Percentiles rank a stretch among this genome's conserved stretches.
These are phyloP conservation scores for Drosophila tani DNA, from an alignment of 1,140 invertebrate genomes.

Conservation along the genomic window DNA sequence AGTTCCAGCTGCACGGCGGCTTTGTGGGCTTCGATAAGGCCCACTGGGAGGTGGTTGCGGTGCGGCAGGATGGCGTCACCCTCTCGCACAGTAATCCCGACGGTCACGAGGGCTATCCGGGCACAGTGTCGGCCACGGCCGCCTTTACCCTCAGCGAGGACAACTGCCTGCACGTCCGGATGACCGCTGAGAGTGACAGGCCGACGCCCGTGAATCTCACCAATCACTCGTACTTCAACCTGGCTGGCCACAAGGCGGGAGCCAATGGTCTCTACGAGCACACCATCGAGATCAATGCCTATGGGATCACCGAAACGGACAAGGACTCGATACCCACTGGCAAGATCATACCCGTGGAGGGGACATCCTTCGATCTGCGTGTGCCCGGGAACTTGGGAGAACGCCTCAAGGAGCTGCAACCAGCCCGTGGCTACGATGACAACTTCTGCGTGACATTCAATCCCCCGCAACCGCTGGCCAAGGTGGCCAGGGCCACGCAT, in stretches of 20 bases:
- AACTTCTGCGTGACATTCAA: conserved; percentile 89
- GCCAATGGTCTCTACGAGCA: conserved; percentile 90
- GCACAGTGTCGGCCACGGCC: conserved; percentile 89
- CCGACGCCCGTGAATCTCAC: conserved; percentile 95
- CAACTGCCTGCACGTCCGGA: conserved; percentile 90
- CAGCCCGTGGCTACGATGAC: conserved; percentile 90
- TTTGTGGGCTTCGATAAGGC: conserved; percentile 94
- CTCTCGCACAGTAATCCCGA: conserved; percentile 91
- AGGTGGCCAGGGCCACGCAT: conserved; percentile 86
- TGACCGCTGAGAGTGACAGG: conserved; percentile 90
- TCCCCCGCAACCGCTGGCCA: conserved; percentile 45
- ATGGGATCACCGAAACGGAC: conserved; percentile 91
- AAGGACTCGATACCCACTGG: conserved; percentile 92
- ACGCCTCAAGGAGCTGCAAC: conserved; percentile 80
- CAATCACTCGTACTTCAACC: conserved; percentile 97
- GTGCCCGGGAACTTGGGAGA: conserved; percentile 86
- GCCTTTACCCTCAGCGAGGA: conserved; percentile 90
- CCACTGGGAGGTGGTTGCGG: conserved; percentile 85
- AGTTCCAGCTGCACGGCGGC: conserved; percentile 95
- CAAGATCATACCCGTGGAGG: conserved; percentile 88
- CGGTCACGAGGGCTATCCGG: conserved; percentile 95
- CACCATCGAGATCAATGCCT: conserved; percentile 90
- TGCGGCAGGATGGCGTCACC: conserved; percentile 84
- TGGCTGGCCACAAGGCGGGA: conserved; percentile 91
- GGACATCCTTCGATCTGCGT: conserved; percentile 90